These are phyloP conservation scores for Lerista edwardsae DNA, from an alignment of 2,797 vertebrate species.

Conservation along the genomic window DNA sequence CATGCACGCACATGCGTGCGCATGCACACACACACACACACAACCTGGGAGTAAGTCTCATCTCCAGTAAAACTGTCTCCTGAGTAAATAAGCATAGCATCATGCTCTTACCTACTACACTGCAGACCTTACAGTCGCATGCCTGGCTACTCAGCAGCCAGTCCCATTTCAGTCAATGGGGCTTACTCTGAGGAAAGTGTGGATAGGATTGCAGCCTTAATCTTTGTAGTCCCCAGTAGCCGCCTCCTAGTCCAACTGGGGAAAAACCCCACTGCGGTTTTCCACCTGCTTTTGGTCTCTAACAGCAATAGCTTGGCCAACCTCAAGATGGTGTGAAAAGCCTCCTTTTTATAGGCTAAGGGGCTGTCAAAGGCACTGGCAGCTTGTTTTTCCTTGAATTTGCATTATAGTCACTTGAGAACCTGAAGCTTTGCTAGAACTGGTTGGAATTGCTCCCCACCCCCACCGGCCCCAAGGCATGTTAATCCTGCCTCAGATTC, in stretches of 20 bases:
- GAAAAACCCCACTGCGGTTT: too few species aligned
- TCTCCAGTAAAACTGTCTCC: too few species aligned
- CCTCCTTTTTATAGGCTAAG: not conserved
- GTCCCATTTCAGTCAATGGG: too few species aligned
- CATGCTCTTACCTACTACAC: not conserved
- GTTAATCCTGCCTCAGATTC: not conserved
- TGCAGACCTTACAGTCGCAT: not conserved
- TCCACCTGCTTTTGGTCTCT: too few species aligned
- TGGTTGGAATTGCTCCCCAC: not conserved
- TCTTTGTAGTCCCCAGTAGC: not conserved
- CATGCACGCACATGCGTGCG: too few species aligned
- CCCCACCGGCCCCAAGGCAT: not conserved
- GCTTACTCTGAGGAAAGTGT: too few species aligned
- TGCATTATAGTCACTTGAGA: not conserved
- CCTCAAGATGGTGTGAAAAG: not conserved
- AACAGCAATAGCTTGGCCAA: not conserved
- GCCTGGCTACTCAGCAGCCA: too few species aligned
- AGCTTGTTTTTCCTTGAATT: not conserved
- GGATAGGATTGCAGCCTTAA: too few species aligned
- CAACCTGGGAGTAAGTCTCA: too few species aligned
- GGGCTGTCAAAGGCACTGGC: not conserved
- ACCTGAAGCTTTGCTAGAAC: not conserved
- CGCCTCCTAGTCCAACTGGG: not conserved
- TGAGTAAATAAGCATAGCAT: too few species aligned
- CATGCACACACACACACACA: too few species aligned